Evolutionary conservation across 2,797 vertebrate species (phyloP), one percentile per base, ranked within the genome.

Genomic region (Oreochromis grahami): DNA sequence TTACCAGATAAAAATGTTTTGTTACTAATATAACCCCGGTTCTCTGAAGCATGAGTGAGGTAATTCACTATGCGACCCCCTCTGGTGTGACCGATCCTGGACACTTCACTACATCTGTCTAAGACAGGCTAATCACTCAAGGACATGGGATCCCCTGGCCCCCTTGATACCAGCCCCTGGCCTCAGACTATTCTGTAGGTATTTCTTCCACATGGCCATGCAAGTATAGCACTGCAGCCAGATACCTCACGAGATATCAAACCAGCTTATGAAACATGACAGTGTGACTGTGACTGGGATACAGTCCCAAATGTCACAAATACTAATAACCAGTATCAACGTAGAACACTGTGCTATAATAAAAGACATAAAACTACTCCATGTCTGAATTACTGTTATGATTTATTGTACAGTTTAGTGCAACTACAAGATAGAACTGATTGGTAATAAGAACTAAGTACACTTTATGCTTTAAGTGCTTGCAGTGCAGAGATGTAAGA

Each of bases 271-370:
- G 17, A 58, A 0, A 58, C 3, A 1, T 32, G 29, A 36, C 19
- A 36, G 32, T n/a, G 58, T 12, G 17, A 3, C n/a, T 4, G 32
- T 63, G 29, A 56, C 53, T 1, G 7, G 12, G 13, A 56, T 14
- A 0, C n/a, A 51, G 19, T 50, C 48, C 0, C 53, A 24, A 13
- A 55, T 26, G 21, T 26, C 7, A 12, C 13, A 2, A 24, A 13
- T 24, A 55, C 53, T 26, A 7, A 26, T 26, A 56, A 26, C 53
- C 24, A 26, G 21, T 29, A 0, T 56, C 26, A 56, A 0, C 5
- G 13, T 7, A 56, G 55, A 56, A 29, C 55, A 29, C 24, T 56
- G 53, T 29, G 53, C 53, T 56, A 29, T 56, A 29, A 56, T 29
- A 56, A 29, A 26, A 26, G 24, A 29, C 55, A 56, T 29, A 29